A percentile compares a stretch with the other conserved stretches of the same genome.
Conservation (phyloP, 2,113 vertebrate species). For the Dolichotis patagonum region DNA sequence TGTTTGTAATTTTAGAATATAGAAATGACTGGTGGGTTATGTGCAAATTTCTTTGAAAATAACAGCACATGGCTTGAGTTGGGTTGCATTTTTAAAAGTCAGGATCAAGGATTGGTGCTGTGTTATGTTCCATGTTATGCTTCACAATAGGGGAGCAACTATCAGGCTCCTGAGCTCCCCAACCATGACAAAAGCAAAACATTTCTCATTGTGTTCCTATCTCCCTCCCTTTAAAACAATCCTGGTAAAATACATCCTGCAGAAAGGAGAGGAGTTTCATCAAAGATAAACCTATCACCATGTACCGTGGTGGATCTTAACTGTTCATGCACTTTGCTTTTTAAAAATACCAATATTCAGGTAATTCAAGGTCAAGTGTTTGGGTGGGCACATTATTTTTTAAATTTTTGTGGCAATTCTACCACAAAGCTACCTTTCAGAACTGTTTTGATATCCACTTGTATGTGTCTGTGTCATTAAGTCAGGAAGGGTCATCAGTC, state of each 20-base stretch:
- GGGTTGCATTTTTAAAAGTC: slow-evolving; percentile 58
- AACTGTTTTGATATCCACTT: not conserved
- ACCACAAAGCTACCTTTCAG: not conserved
- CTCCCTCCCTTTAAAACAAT: not conserved
- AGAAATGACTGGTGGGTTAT: slow-evolving; percentile 53
- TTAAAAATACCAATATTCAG: not conserved
- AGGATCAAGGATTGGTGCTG: slow-evolving; percentile 45
- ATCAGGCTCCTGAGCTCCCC: slow-evolving; percentile 22
- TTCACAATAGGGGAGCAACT: slow-evolving; percentile 30
- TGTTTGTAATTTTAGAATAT: slow-evolving; percentile 60
- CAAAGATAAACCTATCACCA: not conserved
- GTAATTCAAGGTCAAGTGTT: not conserved
- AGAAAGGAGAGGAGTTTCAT: not conserved
- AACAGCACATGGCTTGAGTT: slow-evolving; percentile 33
- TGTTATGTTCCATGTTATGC: not conserved
- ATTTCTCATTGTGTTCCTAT: not conserved
- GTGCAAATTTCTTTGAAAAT: slow-evolving; percentile 59
- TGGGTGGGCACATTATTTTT: not conserved
- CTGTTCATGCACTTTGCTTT: not conserved
- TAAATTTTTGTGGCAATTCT: not conserved
- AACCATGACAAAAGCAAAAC: slow-evolving; percentile 10
- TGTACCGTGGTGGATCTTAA: not conserved
- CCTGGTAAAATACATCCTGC: not conserved
- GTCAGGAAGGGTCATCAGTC: not conserved
- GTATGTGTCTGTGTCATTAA: not conserved